A percentile compares a stretch with the other conserved stretches of the same genome.
These are phyloP conservation scores for Myiotriccus ornatus DNA, from an alignment of 2,797 vertebrate species.

Conservation along the genomic window DNA sequence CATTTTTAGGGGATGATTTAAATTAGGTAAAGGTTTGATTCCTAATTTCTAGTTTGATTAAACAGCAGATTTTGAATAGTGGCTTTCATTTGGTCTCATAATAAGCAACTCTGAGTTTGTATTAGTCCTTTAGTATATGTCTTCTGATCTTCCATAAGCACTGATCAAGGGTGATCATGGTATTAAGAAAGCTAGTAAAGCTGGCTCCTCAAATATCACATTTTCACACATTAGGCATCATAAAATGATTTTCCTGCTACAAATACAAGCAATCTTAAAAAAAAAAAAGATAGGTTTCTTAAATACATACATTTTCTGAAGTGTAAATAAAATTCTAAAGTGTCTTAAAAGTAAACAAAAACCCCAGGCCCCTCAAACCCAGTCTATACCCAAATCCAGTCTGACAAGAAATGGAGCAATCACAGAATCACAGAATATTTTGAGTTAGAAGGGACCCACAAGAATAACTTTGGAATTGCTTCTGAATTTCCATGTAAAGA, in stretches of 20 bases:
- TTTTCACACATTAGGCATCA: background rate
- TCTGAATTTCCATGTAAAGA: background rate
- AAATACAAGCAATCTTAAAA: background rate
- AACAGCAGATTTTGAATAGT: background rate
- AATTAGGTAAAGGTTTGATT: background rate
- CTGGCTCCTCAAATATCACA: background rate
- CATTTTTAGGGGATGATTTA: background rate
- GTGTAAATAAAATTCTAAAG: background rate
- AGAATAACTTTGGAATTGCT: background rate
- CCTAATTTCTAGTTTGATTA: background rate
- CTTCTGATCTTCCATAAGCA: background rate
- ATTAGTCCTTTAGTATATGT: background rate
- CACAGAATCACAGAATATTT: background rate
- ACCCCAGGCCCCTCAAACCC: accelerated
- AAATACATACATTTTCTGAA: background rate
- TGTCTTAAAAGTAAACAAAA: background rate
- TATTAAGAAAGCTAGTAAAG: background rate
- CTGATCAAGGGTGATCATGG: background rate
- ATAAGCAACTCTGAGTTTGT: background rate
- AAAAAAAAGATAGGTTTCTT: background rate
- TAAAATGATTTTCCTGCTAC: background rate
- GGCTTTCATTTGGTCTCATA: background rate
- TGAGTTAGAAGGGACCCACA: background rate
- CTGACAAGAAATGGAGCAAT: background rate
- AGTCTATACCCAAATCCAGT: background rate